Base-by-base conservation (phyloP, 2,797 vertebrate species). In the Pygocentrus nattereri region DNA sequence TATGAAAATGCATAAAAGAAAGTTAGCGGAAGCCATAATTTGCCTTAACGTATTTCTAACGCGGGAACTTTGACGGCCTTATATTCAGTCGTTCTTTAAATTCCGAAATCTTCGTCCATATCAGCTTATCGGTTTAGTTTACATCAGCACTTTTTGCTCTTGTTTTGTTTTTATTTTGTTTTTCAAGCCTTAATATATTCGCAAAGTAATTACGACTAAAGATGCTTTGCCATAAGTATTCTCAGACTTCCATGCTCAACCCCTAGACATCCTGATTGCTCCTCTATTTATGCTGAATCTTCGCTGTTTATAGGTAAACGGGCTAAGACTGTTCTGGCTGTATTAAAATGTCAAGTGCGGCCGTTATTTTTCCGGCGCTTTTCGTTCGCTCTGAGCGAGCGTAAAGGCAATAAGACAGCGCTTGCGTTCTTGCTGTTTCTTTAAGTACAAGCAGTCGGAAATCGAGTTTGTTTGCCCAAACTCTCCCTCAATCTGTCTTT, bases 391-490 rank as follows among this genome's bases (percentile, higher is more conserved):
- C 54, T 31, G 44, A 23, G 44, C 34, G 31, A 23, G 30, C 18
- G 11, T 4, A 18, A 41, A 25, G 11, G 27, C 79, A 54, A 27
- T 61, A 68, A 68, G 13, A 47, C 19, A 56, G 5, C 27, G 47
- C 54, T 8, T 8, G 38, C 38, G 8, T 38, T 38, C 38, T 1
- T 49, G 59, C 8, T 4, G 64, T 50, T 81, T 73, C 62, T 52
- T 72, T 19, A 67, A 78, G 70, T 79, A 54, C 61, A 73, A 80
- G 74, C 74, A 72, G 44, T 68, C 65, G 27, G 73, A 82, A 80
- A 78, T 83, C 4, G 15, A 70, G 76, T 80, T 78, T 84, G 84
- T 85, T 82, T 84, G 77, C 74, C 58, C 73, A 64, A 79, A 84
- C 75, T 80, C 67, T 68, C 19, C 52, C 61, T 78, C 83, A 73